phyloP scores from a whole-genome alignment of 2,113 vertebrate genomes.

The Holacanthus passer region DNA sequence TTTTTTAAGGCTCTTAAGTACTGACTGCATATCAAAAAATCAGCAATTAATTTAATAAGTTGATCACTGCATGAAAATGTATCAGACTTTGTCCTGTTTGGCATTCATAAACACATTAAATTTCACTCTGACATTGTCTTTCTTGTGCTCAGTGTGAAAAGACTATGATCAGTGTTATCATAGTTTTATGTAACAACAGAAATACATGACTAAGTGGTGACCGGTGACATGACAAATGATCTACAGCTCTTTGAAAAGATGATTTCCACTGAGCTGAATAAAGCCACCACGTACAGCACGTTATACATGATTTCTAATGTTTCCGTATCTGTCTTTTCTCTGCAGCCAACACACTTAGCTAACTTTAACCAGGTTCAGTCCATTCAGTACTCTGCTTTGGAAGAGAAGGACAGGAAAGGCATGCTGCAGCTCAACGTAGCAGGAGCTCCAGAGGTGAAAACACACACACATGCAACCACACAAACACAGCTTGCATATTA shows the following conservation, averaged over 20 bases:
- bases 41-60: not conserved
- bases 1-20: conserved; percentile 16
- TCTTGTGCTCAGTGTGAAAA: not conserved
- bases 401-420: conserved; percentile 96
- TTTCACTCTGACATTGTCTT: not conserved
- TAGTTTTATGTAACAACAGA: not conserved
- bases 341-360: conserved; percentile 94
- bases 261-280: not conserved
- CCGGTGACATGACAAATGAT: not conserved
- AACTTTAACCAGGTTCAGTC: conserved; percentile 96
- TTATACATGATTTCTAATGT: not conserved
- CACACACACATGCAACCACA: conserved; percentile 5
- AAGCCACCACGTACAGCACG: too few species aligned
- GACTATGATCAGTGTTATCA: not conserved
- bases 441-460: conserved; percentile 91
- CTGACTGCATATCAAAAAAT: conserved; percentile 7
- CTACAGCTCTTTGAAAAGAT: not conserved
- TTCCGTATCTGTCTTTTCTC: conserved; percentile 34
- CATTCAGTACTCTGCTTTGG: conserved; percentile 93
- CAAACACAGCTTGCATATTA: not conserved
- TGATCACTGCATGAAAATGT: not conserved
- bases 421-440: conserved; percentile 93
- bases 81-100: not conserved
- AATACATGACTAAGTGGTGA: not conserved
- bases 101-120: conserved; percentile 5